Conservation (phyloP, 2,888 invertebrate species). For the Yponomeuta sedellus region DNA sequence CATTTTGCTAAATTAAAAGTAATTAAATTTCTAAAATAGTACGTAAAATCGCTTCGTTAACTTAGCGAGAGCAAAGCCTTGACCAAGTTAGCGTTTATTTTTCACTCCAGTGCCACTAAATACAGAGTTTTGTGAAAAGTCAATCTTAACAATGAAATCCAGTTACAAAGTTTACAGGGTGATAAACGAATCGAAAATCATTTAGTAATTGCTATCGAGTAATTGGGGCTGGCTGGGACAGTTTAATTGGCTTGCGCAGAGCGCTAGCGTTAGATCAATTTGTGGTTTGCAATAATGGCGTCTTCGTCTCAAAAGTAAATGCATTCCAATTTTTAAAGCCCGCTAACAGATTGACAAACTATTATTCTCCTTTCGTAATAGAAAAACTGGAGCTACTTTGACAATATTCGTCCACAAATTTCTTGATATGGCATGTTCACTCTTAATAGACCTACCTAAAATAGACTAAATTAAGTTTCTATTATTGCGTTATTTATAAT, state of each 20-base stretch:
- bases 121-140: neutral
- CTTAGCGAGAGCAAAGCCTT: neutral
- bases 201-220: neutral
- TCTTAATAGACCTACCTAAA: too few relatives aligned
- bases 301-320: neutral
- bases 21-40: neutral
- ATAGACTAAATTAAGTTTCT: too few relatives aligned
- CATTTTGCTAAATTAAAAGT: neutral
- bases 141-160: neutral
- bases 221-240: neutral
- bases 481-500: too few relatives aligned
- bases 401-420: too few relatives aligned
- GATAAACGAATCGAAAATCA: neutral
- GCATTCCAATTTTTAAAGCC: neutral
- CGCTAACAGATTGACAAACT: too few relatives aligned
- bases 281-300: neutral
- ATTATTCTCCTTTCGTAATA: too few relatives aligned
- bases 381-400: too few relatives aligned
- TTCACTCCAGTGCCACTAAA: slow-evolving; percentile 1
- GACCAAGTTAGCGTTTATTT: neutral
- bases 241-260: neutral
- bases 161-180: neutral
- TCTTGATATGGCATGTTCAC: too few relatives aligned
- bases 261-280: neutral
- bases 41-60: neutral